Conservation (phyloP, 1,140 invertebrate genomes). For the Archivesica marissinica region DNA sequence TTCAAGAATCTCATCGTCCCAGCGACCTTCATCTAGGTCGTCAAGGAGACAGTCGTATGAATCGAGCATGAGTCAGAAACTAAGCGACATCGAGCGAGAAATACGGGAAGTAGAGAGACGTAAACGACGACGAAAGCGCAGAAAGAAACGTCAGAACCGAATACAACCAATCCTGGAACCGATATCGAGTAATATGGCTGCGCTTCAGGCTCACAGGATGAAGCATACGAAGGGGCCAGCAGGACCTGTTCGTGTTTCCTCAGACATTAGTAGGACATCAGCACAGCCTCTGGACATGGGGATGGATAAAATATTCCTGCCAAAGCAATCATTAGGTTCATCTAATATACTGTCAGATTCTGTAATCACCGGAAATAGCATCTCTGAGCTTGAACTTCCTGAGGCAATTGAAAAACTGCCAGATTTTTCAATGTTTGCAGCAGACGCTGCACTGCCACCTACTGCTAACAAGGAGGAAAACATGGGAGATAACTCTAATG, state of each 20-base stretch:
- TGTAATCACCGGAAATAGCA: slow-evolving; percentile 29
- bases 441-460: slow-evolving; percentile 27
- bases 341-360: slow-evolving; percentile 59
- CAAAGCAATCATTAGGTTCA: slow-evolving; percentile 28
- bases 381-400: slow-evolving; percentile 56
- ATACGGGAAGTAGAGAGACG: slow-evolving; percentile 48
- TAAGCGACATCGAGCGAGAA: slow-evolving; percentile 57
- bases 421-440: slow-evolving; percentile 57
- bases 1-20: slow-evolving; percentile 1
- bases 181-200: slow-evolving; percentile 47
- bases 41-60: slow-evolving; percentile 48
- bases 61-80: slow-evolving; percentile 61
- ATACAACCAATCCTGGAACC: slow-evolving; percentile 56
- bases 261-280: slow-evolving; percentile 22
- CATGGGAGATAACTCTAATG: slow-evolving; percentile 43
- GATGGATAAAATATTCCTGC: not conserved
- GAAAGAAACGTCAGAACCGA: slow-evolving; percentile 41
- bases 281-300: not conserved
- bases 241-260: slow-evolving; percentile 28
- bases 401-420: slow-evolving; percentile 20
- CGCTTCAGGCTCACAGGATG: slow-evolving; percentile 35
- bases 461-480: not conserved
- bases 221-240: not conserved
- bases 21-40: slow-evolving; percentile 6
- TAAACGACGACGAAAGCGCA: slow-evolving; percentile 25